A percentile compares a stretch with the other conserved stretches of the same genome.
These are phyloP conservation scores for Indicator maculatus DNA, from an alignment of 2,113 vertebrate genomes.

Conservation along the genomic window DNA sequence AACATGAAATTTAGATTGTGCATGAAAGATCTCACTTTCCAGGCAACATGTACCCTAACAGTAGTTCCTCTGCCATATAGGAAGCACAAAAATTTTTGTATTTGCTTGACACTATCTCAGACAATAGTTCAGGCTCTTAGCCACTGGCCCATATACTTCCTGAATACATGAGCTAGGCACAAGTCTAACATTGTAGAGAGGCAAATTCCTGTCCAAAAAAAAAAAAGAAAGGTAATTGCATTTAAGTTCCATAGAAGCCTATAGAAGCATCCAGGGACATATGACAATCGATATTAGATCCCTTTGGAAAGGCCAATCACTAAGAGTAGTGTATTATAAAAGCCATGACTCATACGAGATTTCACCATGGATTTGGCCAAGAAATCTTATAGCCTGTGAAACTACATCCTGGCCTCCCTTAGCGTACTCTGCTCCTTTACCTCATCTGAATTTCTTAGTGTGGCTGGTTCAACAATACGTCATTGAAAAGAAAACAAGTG, in stretches of 20 bases:
- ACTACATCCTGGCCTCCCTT: background rate
- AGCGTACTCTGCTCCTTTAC: background rate
- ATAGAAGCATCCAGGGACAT: background rate
- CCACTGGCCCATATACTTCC: accelerated
- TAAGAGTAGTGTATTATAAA: background rate
- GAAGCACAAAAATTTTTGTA: background rate
- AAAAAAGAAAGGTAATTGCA: background rate
- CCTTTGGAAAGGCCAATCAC: background rate
- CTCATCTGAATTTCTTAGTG: background rate
- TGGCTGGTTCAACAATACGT: background rate
- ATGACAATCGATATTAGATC: background rate
- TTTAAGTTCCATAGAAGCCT: background rate
- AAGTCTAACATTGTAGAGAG: background rate
- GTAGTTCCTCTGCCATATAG: background rate
- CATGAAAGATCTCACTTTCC: accelerated
- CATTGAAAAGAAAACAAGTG: background rate
- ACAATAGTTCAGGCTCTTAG: background rate
- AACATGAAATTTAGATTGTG: background rate
- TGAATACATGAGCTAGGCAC: background rate
- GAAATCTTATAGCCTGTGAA: background rate
- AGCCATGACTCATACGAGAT: background rate
- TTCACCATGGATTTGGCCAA: background rate
- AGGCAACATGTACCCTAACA: background rate
- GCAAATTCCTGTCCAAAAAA: accelerated
- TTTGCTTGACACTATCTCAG: background rate